Evolutionary conservation across 2,888 invertebrate species (phyloP).

Genomic region (Nomada ruficornis): DNA sequence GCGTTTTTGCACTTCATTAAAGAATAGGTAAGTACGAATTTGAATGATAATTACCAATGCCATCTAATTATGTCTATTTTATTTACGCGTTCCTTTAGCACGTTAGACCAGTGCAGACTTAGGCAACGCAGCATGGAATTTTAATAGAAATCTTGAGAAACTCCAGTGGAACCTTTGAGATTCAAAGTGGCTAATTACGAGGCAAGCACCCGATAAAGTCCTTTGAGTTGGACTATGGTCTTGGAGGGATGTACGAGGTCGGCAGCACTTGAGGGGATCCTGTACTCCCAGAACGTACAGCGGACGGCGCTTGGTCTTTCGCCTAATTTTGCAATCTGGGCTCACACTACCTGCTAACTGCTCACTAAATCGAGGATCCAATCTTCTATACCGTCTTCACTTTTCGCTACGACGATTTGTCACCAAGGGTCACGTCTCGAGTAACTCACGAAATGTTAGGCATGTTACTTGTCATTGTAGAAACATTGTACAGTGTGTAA

Average conservation of each 20-base stretch:
- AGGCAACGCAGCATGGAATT: conserved; percentile 31
- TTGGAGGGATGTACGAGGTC: conserved; percentile 72
- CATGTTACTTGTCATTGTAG: too few species aligned
- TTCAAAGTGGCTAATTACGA: conserved; percentile 75
- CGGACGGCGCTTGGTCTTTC: conserved; percentile 71
- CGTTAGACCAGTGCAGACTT: conserved; percentile 19
- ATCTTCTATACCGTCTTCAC: conserved; percentile 73
- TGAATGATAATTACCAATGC: too few species aligned
- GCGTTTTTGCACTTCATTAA: too few species aligned
- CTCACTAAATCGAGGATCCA: conserved; percentile 82
- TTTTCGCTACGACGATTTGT: conserved; percentile 49
- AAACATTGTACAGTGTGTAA: too few species aligned
- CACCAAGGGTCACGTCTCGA: not conserved
- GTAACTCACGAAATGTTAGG: not conserved
- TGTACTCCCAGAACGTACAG: conserved; percentile 70
- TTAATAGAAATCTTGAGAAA: conserved; percentile 54
- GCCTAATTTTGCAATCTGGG: conserved; percentile 81
- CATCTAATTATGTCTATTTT: too few species aligned
- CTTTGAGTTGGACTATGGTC: conserved; percentile 72
- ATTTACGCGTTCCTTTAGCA: too few species aligned
- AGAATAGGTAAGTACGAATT: too few species aligned
- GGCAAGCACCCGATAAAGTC: conserved; percentile 78
- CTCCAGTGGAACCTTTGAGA: conserved; percentile 65
- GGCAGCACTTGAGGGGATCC: conserved; percentile 73
- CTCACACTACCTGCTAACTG: conserved; percentile 80